Evolutionary conservation across 2,888 invertebrate genomes (phyloP), one percentile per base, ranked within the genome.

Genomic region (Tinea pellionella): DNA sequence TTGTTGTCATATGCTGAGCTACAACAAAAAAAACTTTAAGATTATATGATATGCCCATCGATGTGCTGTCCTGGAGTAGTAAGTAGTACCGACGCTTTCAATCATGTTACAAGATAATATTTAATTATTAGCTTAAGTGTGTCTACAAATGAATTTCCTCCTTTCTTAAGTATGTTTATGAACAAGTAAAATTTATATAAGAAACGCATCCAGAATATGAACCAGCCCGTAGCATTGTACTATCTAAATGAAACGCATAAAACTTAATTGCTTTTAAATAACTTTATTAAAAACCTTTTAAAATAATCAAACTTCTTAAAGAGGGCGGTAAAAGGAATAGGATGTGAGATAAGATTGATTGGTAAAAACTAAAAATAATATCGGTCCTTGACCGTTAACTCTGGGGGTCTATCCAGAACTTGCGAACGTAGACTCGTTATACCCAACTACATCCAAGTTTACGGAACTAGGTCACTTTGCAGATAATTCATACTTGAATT

Each of bases 191-290:
- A 37, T 2, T 37, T 37, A 37, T 37, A 37, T 9, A 9, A 37
- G 37, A 37, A 9, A 37, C 37, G 37, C 37, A n/a, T 37, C 37
- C 37, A 2, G 37, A 37, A 12, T 37, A 37, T 12, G 37, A 37
- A 24, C 24, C 24, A 24, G 24, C 37, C 37, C 37, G 37, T n/a
- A 55, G n/a, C 55, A 55, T 19, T 55, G 24, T 32, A 30, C n/a
- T 58, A 77, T 77, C 78, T 75, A 69, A 75, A 77, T 71, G 68
- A 71, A 74, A 68, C 66, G 69, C 69, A 73, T 74, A 73, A 72
- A 75, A 68, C 63, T 68, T 68, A 69, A 76, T 77, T 70, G 74
- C 73, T 68, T 71, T 74, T 72, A 74, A 73, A 78, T 77, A 67
- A 68, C 73, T 76, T 76, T 74, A 78, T 76, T 73, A 77, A 71